Percentiles rank a stretch among this genome's conserved stretches.
phyloP scores from a whole-genome alignment of 2,113 vertebrate genomes.

The Nannospalax galili region DNA sequence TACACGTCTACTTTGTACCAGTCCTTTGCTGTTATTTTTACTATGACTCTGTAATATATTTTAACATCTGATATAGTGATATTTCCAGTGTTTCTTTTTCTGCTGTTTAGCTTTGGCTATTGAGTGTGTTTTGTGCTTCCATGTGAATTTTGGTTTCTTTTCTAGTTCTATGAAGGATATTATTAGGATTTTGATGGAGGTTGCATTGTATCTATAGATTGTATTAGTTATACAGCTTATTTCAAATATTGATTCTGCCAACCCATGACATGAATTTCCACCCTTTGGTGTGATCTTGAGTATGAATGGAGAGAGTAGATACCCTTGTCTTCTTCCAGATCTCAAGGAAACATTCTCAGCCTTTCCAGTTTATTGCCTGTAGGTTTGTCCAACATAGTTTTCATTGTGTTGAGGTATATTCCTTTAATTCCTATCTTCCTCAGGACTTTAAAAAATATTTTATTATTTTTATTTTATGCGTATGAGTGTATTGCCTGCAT shows the following conservation, averaged over 20 bases:
- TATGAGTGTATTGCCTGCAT: too few relatives aligned
- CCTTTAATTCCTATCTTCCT: background rate
- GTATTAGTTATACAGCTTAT: background rate
- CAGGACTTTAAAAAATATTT: too few relatives aligned
- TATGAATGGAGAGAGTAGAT: background rate
- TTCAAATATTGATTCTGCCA: background rate
- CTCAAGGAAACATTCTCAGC: background rate
- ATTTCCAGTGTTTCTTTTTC: background rate
- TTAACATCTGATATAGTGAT: background rate
- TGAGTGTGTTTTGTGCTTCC: background rate
- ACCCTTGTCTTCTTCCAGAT: background rate
- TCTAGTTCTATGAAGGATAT: background rate
- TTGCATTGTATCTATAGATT: too few relatives aligned
- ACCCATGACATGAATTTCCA: background rate
- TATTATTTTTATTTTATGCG: too few relatives aligned
- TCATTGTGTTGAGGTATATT: background rate
- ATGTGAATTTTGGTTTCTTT: background rate
- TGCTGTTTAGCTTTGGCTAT: background rate
- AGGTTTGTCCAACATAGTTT: background rate
- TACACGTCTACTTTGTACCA: background rate
- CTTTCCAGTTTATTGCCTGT: background rate
- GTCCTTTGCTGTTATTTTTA: background rate
- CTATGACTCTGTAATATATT: background rate
- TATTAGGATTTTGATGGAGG: background rate
- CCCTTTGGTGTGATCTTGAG: background rate